Evolutionary conservation across 2,888 invertebrate genomes (phyloP).

Genomic region (Hirtodrosophila cameraria): DNA sequence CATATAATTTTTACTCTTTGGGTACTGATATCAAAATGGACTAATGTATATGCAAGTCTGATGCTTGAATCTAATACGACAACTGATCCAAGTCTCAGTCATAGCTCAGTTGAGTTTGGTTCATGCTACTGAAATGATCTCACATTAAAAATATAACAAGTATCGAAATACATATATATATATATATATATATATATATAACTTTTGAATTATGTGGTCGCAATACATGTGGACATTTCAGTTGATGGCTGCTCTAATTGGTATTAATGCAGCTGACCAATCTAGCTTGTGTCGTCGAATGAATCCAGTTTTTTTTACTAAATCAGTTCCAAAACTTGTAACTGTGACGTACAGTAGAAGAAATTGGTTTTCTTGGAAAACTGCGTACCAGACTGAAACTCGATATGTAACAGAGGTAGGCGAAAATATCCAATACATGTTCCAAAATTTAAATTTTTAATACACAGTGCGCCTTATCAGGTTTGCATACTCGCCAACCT

Average conservation of each 20-base stretch:
- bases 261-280: background rate
- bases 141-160: background rate
- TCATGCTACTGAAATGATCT: background rate
- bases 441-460: too few species aligned
- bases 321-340: background rate
- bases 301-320: accelerated
- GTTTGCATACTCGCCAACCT: too few species aligned
- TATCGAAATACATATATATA: background rate
- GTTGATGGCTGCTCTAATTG: background rate
- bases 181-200: too few species aligned
- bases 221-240: background rate
- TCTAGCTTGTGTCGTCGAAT: background rate
- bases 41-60: conserved; percentile 9
- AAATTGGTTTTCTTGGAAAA: background rate
- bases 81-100: background rate
- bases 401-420: conserved; percentile 7
- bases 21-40: conserved; percentile 5
- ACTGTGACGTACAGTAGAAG: background rate
- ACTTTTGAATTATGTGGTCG: background rate
- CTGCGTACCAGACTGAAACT: background rate
- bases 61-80: background rate
- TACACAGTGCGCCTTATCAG: too few species aligned
- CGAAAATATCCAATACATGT: too few species aligned
- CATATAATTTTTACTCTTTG: background rate
- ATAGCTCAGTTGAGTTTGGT: conserved; percentile 31